Base-by-base conservation (phyloP, 2,113 vertebrate genomes). In the Atherinomorus stipes region DNA sequence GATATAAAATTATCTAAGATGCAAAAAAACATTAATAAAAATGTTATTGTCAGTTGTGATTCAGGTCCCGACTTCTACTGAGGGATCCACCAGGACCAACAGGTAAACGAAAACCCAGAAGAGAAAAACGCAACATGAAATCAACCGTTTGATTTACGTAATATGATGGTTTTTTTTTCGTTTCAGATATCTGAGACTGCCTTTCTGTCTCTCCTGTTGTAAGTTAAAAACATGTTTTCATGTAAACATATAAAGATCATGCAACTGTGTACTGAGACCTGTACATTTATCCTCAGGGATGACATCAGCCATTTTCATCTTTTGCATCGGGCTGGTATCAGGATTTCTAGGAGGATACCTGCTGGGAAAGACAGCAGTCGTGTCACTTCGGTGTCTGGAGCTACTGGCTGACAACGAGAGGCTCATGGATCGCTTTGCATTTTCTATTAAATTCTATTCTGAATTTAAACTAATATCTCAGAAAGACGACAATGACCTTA, bases 281-380 rank as follows among this genome's bases (percentile, higher is more conserved):
- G 11, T 50, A 9, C 31, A 7, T 23, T 19, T 53, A 7, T 62
- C 44, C 52, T 63, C 68, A 82, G 67, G n/a, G 4, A 7, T 45
- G 25, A 16, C 37, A 4, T 38, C 63, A 44, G 28, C 21, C 9
- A 2, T 77, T 62, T 23, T 28, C 28, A 25, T 0, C 52, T 45
- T 82, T 7, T 51, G 26, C 22, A 25, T 73, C n/a, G 63, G 74
- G 31, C 37, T 82, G 74, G 11, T 59, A 7, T 64, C 7, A 28
- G 73, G 60, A 50, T 50, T 19, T 28, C 11, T 31, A 25, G 74
- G 53, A 50, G 74, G 74, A 37, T 19, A 65, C 16, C 52, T 78
- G 45, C 58, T 76, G 49, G 80, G 74, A 53, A 28, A 1, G 2
- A 68, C 37, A 44, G 52, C 52, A 9, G 64, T 73, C 1, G 19